These are phyloP conservation scores for Salvelinus sp. DNA, from an alignment of 2,113 vertebrate species.

Conservation along the genomic window DNA sequence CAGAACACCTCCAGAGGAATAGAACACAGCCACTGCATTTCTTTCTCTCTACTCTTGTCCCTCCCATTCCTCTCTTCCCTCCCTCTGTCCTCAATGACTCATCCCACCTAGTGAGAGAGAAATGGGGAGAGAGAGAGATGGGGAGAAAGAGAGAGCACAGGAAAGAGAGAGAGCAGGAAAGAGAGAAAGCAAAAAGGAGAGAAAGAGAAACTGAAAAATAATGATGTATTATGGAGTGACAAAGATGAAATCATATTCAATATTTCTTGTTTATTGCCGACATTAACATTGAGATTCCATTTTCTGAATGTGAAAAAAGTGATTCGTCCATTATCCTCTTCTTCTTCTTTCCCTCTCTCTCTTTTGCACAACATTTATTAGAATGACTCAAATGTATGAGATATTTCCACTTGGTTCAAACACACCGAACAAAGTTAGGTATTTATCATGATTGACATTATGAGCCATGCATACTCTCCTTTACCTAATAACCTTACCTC, in stretches of 20 bases:
- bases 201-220: background rate
- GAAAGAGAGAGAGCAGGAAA: background rate
- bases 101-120: slow-evolving; percentile 66
- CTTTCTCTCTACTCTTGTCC: background rate
- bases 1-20: slow-evolving; percentile 56
- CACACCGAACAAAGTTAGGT: background rate
- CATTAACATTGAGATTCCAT: slow-evolving; percentile 28
- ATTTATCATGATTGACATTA: background rate
- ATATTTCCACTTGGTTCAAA: slow-evolving; percentile 29
- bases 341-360: too few relatives aligned
- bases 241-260: background rate
- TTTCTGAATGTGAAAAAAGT: too few relatives aligned
- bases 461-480: too few relatives aligned
- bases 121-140: background rate
- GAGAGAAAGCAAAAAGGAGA: background rate
- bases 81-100: slow-evolving; percentile 60
- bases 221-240: background rate
- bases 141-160: background rate
- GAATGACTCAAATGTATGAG: too few relatives aligned
- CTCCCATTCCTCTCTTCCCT: slow-evolving; percentile 49
- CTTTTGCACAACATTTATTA: too few relatives aligned
- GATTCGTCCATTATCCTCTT: too few relatives aligned
- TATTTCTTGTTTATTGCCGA: slow-evolving; percentile 36
- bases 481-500: background rate
- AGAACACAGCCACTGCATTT: background rate